phyloP scores from a whole-genome alignment of 2,888 invertebrate genomes.

The Drosophila birchii region DNA sequence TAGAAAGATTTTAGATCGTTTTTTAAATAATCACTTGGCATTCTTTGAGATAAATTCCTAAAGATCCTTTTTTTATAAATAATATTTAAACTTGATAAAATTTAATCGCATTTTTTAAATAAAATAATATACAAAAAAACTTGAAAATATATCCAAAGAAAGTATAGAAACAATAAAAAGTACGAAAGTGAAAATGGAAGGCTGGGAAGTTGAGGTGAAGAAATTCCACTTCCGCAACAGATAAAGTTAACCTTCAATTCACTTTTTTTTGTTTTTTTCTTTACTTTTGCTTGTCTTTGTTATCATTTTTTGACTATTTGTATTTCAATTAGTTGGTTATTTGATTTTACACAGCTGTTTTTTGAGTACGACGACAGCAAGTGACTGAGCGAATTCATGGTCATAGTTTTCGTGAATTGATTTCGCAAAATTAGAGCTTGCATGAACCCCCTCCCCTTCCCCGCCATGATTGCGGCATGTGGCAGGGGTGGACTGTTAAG shows the following conservation, averaged over 20 bases:
- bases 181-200: slow-evolving; percentile 8
- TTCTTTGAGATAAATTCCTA: no score
- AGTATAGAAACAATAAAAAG: background rate
- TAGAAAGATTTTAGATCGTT: no score
- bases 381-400: slow-evolving; percentile 22
- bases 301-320: slow-evolving; percentile 11
- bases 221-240: slow-evolving; percentile 29
- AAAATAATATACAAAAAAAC: background rate
- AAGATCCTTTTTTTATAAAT: background rate
- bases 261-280: background rate
- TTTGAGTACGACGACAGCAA: slow-evolving; percentile 9
- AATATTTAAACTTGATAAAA: background rate
- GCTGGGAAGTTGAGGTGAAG: background rate
- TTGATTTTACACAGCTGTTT: slow-evolving; percentile 40
- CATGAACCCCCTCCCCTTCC: slow-evolving; percentile 9
- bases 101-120: background rate
- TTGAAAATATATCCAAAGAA: background rate
- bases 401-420: slow-evolving; percentile 36
- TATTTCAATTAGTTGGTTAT: slow-evolving; percentile 23
- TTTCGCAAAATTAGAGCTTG: slow-evolving; percentile 28
- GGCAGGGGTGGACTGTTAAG: slow-evolving; percentile 10
- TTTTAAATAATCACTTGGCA: no score
- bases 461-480: background rate
- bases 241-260: slow-evolving; percentile 29
- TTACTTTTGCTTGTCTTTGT: background rate